A percentile compares a stretch with the other conserved stretches of the same genome.
Conservation (phyloP, 2,888 invertebrate species). For the Boloria euphrosyne region DNA sequence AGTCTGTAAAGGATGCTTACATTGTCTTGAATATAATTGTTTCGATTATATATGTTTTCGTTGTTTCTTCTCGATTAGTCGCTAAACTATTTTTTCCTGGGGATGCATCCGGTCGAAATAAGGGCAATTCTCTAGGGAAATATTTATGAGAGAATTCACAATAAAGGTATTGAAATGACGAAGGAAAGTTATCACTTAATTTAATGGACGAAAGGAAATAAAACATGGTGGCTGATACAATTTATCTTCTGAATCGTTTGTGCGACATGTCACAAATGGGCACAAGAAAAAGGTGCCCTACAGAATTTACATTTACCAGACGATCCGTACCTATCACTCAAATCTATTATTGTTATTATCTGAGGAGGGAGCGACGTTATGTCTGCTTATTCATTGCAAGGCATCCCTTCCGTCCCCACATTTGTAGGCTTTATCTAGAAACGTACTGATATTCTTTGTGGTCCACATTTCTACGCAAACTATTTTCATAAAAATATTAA, state of each 20-base stretch:
- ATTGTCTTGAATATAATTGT: neutral
- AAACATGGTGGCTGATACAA: conserved; percentile 5
- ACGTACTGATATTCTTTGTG: conserved; percentile 18
- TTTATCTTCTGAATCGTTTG: conserved; percentile 13
- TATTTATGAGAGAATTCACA: no score
- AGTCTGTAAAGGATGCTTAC: neutral
- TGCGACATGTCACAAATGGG: conserved; percentile 11
- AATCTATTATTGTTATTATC: conserved; percentile 28
- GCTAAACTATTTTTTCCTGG: no score
- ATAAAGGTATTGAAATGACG: neutral
- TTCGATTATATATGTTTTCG: no score
- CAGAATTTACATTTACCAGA: conserved; percentile 17
- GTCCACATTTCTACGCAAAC: neutral
- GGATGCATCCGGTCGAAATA: no score
- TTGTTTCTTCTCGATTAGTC: no score
- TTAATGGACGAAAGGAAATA: neutral
- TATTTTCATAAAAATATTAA: neutral
- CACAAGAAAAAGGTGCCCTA: conserved; percentile 7
- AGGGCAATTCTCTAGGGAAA: no score
- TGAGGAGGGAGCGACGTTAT: conserved; percentile 19
- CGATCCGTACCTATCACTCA: conserved; percentile 13
- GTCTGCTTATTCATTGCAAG: conserved; percentile 7
- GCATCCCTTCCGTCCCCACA: conserved; percentile 17
- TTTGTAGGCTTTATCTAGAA: conserved; percentile 16
- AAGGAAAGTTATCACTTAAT: conserved; percentile 4